These are phyloP conservation scores for Drosophila falleni DNA, from an alignment of 2,888 invertebrate genomes.

Conservation along the genomic window DNA sequence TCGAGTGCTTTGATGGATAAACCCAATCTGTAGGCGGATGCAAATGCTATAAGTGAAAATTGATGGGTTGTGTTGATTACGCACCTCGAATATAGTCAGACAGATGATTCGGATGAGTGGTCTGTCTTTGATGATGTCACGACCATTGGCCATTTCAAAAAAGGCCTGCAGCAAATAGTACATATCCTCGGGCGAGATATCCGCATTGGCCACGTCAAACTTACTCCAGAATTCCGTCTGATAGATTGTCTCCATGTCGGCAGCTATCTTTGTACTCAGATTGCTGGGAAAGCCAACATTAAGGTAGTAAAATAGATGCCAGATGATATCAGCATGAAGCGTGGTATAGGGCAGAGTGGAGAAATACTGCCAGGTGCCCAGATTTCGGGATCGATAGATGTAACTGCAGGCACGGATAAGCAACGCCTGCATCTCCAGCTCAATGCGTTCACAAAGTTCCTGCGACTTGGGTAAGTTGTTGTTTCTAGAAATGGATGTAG, in stretches of 20 bases:
- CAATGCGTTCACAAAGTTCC: constrained; percentile 87
- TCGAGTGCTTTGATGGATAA: constrained; percentile 89
- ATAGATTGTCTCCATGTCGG: constrained; percentile 86
- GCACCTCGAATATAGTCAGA: constrained; percentile 90
- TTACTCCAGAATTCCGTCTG: constrained; percentile 86
- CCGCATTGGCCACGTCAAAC: constrained; percentile 89
- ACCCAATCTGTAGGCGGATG: constrained; percentile 88
- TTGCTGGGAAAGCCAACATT: constrained; percentile 87
- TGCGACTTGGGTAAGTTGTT: constrained; percentile 85
- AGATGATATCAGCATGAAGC: constrained; percentile 87
- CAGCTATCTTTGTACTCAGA: constrained; percentile 44
- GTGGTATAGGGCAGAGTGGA: constrained; percentile 90
- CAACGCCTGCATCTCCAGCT: constrained; percentile 91
- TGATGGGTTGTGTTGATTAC: constrained; percentile 5
- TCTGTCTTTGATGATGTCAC: constrained; percentile 87
- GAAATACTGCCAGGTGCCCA: constrained; percentile 93
- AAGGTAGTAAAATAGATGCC: constrained; percentile 89
- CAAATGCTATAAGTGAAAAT: background rate
- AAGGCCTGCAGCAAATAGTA: constrained; percentile 92
- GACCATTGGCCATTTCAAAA: constrained; percentile 91
- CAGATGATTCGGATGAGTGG: constrained; percentile 89
- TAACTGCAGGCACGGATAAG: constrained; percentile 89
- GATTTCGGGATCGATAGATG: constrained; percentile 89
- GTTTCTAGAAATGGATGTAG: constrained; percentile 58
- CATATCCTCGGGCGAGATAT: constrained; percentile 90